Evolutionary conservation across 2,797 vertebrate species (phyloP).

Genomic region (Anisognathus igniventris): DNA sequence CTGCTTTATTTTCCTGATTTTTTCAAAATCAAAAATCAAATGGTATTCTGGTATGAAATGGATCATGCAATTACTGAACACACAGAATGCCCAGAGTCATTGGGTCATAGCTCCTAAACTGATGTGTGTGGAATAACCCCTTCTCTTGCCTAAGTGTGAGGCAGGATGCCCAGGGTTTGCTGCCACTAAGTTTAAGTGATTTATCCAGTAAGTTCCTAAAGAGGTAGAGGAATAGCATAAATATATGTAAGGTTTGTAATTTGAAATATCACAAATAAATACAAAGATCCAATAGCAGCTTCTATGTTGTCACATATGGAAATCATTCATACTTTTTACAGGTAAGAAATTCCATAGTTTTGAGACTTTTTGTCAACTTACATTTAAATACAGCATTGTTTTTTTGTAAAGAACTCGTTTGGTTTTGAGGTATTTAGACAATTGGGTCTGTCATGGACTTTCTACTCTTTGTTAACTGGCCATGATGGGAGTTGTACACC

Average conservation of each 20-base stretch:
- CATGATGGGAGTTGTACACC: neutral
- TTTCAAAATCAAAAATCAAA: neutral
- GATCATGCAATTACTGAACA: neutral
- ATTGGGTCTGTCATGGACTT: neutral
- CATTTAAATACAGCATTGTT: neutral
- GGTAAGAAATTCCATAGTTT: neutral
- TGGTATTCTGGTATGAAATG: neutral
- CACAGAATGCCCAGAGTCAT: neutral
- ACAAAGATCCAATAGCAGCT: neutral
- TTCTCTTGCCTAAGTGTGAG: neutral
- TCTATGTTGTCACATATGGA: rapidly evolving
- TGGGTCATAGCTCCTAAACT: neutral
- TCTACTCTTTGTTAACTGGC: neutral
- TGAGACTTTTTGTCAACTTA: neutral
- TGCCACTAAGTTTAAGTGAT: neutral
- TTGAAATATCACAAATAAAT: neutral
- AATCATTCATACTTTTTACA: neutral
- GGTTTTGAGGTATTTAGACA: neutral
- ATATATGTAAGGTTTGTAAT: neutral
- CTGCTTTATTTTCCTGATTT: neutral
- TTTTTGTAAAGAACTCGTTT: neutral
- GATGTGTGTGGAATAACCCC: neutral
- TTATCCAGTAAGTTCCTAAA: neutral
- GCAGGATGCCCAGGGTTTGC: neutral
- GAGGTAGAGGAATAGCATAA: neutral